Percentiles rank a stretch among this genome's conserved stretches.
Evolutionary conservation across 1,140 invertebrate species (phyloP).

Genomic region (Cepaea nemoralis): DNA sequence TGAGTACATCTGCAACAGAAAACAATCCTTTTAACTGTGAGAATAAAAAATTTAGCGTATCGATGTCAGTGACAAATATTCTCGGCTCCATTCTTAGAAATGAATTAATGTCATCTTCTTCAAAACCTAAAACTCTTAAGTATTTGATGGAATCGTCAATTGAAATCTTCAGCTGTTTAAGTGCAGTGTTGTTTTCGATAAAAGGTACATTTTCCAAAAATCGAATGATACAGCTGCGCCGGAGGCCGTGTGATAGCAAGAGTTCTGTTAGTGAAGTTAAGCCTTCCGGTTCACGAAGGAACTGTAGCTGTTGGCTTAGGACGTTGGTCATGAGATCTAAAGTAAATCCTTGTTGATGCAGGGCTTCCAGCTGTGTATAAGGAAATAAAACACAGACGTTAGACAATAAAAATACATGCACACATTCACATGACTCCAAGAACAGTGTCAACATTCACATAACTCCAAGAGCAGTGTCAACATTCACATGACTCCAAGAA

Average conservation of each 20-base stretch:
- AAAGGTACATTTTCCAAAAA: constrained; percentile 12
- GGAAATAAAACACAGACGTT: too few relatives aligned
- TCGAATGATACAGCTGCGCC: background rate
- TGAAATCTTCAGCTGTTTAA: background rate
- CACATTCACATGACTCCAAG: too few relatives aligned
- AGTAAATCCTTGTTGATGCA: background rate
- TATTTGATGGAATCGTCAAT: background rate
- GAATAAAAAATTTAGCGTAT: background rate
- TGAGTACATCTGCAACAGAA: background rate
- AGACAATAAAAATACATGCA: too few relatives aligned
- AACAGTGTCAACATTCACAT: too few relatives aligned
- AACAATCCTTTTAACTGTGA: constrained; percentile 29
- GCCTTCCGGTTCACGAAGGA: background rate
- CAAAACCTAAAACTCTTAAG: constrained; percentile 9
- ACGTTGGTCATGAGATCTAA: background rate
- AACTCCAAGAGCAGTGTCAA: too few relatives aligned
- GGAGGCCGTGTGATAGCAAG: background rate
- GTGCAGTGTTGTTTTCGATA: background rate
- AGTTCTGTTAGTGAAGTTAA: background rate
- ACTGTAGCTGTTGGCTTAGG: background rate
- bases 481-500: too few relatives aligned
- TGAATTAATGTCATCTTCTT: background rate
- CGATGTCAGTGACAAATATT: background rate
- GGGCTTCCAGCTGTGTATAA: constrained; percentile 5
- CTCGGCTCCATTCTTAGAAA: background rate